Evolutionary conservation across 2,113 vertebrate species (phyloP), one percentile per base, ranked within the genome.

Genomic region (Eudyptes chrysolophus): DNA sequence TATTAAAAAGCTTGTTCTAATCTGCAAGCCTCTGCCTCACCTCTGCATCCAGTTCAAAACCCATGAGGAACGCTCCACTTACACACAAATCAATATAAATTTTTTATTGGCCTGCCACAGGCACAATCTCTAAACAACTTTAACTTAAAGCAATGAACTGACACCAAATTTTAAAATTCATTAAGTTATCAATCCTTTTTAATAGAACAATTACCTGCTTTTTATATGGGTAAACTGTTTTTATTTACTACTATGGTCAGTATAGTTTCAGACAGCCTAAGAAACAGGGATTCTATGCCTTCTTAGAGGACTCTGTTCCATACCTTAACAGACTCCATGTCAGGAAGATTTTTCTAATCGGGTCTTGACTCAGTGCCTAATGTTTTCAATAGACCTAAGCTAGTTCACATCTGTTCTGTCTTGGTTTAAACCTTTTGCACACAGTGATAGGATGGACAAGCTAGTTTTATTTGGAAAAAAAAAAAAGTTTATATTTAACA

Each of bases 1-100:
- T 89, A 95, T 94, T 94, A 44, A 95, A 90, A 95, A 79, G 25
- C 83, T 95, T 88, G 48, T 71, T 84, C 83, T 96, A 92, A 92
- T 94, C 76, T 83, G 48, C 8, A 61, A 85, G 54, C 60, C 92
- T 81, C 40, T 84, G 76, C 72, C 58, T 87, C 60, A 58, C 86
- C 76, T 87, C 76, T 75, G 48, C 51, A 81, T 60, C 24, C 64
- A 74, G 38, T 60, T 81, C 58, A 90, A 86, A 93, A 86, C 38
- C 7, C 4, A 58, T 2, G 8, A 84, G 27, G 88, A 89, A 62
- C 25, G 26, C 16, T 54, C 55, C 24, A 38, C 19, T 80, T 58
- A 58, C 24, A 92, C 16, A 70, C 13, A 81, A 87, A 84, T 77
- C 32, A 83, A 61, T 62, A 51, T 16, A 51, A 12, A 26, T 7